These are phyloP conservation scores for Spinus olivaceus DNA, from an alignment of 2,797 vertebrate genomes.

Conservation along the genomic window DNA sequence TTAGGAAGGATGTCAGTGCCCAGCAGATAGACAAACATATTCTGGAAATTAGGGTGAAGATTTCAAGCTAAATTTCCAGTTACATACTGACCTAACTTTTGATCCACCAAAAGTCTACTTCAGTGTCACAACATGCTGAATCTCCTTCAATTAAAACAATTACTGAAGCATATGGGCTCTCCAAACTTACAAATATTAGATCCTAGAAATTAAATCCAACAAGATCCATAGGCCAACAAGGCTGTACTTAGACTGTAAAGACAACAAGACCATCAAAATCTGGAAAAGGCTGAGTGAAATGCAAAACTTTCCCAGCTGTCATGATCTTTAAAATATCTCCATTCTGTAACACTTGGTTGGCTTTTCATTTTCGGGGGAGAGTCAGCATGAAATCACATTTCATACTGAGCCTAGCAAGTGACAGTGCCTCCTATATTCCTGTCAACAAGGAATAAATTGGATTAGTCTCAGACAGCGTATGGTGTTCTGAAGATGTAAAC, in stretches of 20 bases:
- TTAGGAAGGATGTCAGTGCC: background rate
- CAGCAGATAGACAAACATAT: background rate
- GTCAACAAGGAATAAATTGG: slow-evolving; percentile 52
- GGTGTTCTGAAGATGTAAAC: slow-evolving; percentile 34
- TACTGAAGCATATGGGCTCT: background rate
- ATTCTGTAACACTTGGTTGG: background rate
- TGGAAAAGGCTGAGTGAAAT: background rate
- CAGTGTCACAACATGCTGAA: background rate
- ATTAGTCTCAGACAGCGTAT: slow-evolving; percentile 41
- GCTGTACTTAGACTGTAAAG: background rate
- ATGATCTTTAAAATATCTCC: slow-evolving; percentile 22
- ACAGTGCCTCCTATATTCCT: slow-evolving; percentile 51
- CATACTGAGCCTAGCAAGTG: slow-evolving; percentile 28
- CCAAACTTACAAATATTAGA: background rate
- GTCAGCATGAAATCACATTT: slow-evolving; percentile 56
- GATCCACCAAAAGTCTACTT: background rate
- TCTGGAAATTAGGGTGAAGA: background rate
- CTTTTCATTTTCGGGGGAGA: slow-evolving; percentile 16
- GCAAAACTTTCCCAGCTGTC: background rate
- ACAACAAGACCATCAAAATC: background rate
- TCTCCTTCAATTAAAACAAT: background rate
- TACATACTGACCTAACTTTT: background rate
- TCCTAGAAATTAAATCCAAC: background rate
- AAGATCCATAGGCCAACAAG: background rate
- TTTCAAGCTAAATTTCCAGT: background rate